Evolutionary conservation across 1,140 invertebrate genomes (phyloP).

Genomic region (Halictus rubicundus): DNA sequence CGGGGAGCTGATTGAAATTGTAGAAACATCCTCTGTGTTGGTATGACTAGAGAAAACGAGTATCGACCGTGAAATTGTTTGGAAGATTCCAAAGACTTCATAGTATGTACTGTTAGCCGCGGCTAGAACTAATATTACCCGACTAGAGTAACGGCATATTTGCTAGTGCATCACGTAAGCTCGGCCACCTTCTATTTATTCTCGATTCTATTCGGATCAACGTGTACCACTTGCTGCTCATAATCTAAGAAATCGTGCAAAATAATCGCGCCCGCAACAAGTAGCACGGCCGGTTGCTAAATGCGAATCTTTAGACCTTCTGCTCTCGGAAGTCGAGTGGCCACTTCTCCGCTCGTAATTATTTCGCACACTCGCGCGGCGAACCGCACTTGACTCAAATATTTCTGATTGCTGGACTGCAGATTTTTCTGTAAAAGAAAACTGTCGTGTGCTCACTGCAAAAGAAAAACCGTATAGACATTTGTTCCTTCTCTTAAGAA

Average conservation of each 20-base stretch:
- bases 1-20: neutral
- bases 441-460: no score
- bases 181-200: slow-evolving; percentile 47
- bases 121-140: slow-evolving; percentile 40
- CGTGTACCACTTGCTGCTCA: slow-evolving; percentile 25
- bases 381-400: neutral
- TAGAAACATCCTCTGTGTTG: neutral
- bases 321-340: neutral
- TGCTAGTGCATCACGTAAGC: slow-evolving; percentile 40
- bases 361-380: neutral
- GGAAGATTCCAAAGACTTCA: slow-evolving; percentile 4
- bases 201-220: slow-evolving; percentile 45
- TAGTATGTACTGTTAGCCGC: neutral
- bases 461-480: no score
- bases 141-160: slow-evolving; percentile 36
- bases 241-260: slow-evolving; percentile 7
- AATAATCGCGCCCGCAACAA: slow-evolving; percentile 9
- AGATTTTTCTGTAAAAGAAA: no score
- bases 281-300: neutral
- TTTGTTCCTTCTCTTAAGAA: no score
- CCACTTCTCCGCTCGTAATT: neutral
- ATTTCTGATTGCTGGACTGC: neutral
- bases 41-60: neutral
- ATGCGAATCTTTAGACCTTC: neutral
- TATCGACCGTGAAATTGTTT: neutral